Evolutionary conservation across 37 sponge, comb jelly and placozoan species (phyloP).

Genomic region (Crambe crambe): DNA sequence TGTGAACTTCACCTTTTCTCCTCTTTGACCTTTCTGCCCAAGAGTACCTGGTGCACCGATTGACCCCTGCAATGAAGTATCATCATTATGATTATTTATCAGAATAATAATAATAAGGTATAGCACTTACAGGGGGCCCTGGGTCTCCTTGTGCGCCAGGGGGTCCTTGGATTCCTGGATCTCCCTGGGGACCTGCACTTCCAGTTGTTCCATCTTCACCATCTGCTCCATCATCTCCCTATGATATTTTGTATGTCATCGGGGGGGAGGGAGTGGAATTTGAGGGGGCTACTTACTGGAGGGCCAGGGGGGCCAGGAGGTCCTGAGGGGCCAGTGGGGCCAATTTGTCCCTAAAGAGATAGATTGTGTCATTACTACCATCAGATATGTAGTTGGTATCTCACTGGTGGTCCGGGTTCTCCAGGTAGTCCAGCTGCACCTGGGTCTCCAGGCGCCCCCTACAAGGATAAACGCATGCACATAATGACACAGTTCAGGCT

Average conservation of each 20-base stretch:
- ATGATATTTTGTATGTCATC: not conserved
- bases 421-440: slow-evolving; percentile 67
- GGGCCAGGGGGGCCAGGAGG: slow-evolving; percentile 40
- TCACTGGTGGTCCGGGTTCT: slow-evolving; percentile 58
- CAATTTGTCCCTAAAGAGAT: slow-evolving; percentile 41
- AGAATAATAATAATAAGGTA: not conserved
- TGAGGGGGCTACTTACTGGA: slow-evolving; percentile 14
- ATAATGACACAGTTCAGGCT: not conserved
- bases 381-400: not conserved
- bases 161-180: slow-evolving; percentile 57
- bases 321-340: slow-evolving; percentile 27
- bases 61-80: slow-evolving; percentile 33
- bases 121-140: slow-evolving; percentile 29
- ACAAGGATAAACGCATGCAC: not conserved
- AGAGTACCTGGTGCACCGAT: slow-evolving; percentile 32
- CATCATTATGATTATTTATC: not conserved
- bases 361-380: not conserved
- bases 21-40: slow-evolving; percentile 52
- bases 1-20: slow-evolving; percentile 61
- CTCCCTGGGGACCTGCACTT: slow-evolving; percentile 41
- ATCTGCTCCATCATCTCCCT: slow-evolving; percentile 54
- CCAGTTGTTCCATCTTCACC: slow-evolving; percentile 52
- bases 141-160: slow-evolving; percentile 64
- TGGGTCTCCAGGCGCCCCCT: slow-evolving; percentile 62
- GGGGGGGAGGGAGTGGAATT: not conserved